A percentile compares a stretch with the other conserved stretches of the same genome.
phyloP scores from a whole-genome alignment of 2,797 vertebrate genomes.

The Gephyroberyx darwinii region DNA sequence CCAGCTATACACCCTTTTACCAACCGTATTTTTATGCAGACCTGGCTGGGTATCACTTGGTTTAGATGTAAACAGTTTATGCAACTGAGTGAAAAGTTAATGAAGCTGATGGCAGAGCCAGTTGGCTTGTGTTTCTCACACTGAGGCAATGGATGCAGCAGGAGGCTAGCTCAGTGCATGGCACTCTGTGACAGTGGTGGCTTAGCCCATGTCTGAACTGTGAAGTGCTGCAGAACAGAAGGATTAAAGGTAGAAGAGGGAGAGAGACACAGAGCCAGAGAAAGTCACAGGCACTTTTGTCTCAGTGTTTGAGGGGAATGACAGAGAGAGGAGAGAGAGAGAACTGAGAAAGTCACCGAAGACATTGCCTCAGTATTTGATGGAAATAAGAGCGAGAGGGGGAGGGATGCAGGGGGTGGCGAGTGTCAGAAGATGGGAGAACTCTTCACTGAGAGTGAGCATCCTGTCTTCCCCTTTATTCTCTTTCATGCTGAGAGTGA shows the following conservation, averaged over 20 bases:
- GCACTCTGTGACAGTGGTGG: conserved; percentile 36
- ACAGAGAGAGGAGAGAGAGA: conserved; percentile 55
- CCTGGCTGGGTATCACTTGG: background rate
- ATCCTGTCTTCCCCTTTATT: conserved; percentile 55
- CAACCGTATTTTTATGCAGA: background rate
- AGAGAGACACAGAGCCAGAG: conserved; percentile 38
- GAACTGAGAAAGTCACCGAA: conserved; percentile 52
- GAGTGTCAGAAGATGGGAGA: conserved; percentile 39
- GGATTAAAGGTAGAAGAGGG: conserved; percentile 58
- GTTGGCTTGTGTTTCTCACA: conserved; percentile 20
- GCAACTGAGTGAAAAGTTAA: conserved; percentile 38
- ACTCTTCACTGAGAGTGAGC: conserved; percentile 42
- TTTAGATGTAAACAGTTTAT: conserved; percentile 9
- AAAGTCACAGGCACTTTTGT: conserved; percentile 57
- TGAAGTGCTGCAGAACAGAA: conserved; percentile 56
- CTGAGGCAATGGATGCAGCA: conserved; percentile 43
- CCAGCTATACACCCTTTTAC: background rate
- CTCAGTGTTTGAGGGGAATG: conserved; percentile 53
- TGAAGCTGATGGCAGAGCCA: conserved; percentile 19
- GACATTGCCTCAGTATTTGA: conserved; percentile 48
- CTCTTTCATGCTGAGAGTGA: conserved; percentile 47
- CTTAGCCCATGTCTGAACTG: conserved; percentile 45
- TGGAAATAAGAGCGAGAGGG: conserved; percentile 35
- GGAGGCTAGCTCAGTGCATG: conserved; percentile 42
- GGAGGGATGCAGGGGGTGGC: background rate